These are phyloP conservation scores for Panorpa germanica DNA, from an alignment of 2,888 invertebrate genomes.

Conservation along the genomic window DNA sequence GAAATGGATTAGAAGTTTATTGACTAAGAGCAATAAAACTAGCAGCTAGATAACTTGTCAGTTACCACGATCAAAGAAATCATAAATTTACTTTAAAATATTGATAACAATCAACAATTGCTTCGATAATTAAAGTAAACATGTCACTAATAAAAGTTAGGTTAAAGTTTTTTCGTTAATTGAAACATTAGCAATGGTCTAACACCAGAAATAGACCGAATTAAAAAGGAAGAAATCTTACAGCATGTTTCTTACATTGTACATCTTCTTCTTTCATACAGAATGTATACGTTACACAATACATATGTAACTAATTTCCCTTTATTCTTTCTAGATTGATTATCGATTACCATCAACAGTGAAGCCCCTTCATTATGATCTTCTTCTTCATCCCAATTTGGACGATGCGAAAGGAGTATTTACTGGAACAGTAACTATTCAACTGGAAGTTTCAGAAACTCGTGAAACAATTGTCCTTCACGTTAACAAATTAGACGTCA, in stretches of 20 bases:
- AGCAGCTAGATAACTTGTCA: conserved; percentile 8
- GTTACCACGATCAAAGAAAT: conserved; percentile 4
- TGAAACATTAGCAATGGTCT: too few species aligned
- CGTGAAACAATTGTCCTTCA: conserved; percentile 36
- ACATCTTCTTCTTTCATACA: too few species aligned
- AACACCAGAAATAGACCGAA: too few species aligned
- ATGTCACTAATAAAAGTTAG: too few species aligned
- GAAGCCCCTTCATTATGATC: conserved; percentile 43
- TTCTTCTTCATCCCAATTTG: conserved; percentile 45
- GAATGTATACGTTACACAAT: too few species aligned
- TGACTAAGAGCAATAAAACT: conserved; percentile 6
- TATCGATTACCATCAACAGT: conserved; percentile 36
- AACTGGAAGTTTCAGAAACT: conserved; percentile 23
- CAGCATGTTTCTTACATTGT: too few species aligned
- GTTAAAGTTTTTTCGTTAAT: too few species aligned
- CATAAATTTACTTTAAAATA: conserved; percentile 5
- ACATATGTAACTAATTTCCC: too few species aligned
- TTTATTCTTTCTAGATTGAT: conserved; percentile 16
- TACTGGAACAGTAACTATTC: conserved; percentile 32
- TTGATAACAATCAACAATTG: conserved; percentile 10
- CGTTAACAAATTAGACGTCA: conserved; percentile 34
- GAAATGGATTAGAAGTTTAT: too few species aligned
- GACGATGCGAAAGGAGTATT: conserved; percentile 30
- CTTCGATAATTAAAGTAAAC: background rate
- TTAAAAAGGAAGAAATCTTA: too few species aligned